Percentiles rank a stretch among this genome's conserved stretches.
Evolutionary conservation across 2,113 vertebrate genomes (phyloP).

Genomic region (rabbit (Oryctolagus cuniculus)): mOryCun1.1 NC_091435.1:146289501-146290000

Average conservation of each 20-base stretch:
- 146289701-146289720: not conserved
- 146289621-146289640: not conserved
- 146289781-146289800: not conserved
- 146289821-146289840: not conserved
- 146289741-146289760: not conserved
- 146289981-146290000: not conserved
- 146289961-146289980: not conserved
- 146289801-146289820: not conserved
- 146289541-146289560: not conserved
- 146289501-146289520: too few relatives aligned
- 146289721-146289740: not conserved
- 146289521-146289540: not conserved
- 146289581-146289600: not conserved
- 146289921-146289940: too few relatives aligned
- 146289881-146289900: too few relatives aligned
- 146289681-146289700: accelerated
- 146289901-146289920: not conserved
- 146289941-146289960: too few relatives aligned
- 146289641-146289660: not conserved
- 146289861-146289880: too few relatives aligned
- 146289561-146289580: too few relatives aligned
- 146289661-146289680: not conserved
- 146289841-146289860: not conserved
- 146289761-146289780: not conserved
- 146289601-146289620: not conserved